Evolutionary conservation across 2,888 invertebrate genomes (phyloP).

Genomic region (Anarsia innoxiella): DNA sequence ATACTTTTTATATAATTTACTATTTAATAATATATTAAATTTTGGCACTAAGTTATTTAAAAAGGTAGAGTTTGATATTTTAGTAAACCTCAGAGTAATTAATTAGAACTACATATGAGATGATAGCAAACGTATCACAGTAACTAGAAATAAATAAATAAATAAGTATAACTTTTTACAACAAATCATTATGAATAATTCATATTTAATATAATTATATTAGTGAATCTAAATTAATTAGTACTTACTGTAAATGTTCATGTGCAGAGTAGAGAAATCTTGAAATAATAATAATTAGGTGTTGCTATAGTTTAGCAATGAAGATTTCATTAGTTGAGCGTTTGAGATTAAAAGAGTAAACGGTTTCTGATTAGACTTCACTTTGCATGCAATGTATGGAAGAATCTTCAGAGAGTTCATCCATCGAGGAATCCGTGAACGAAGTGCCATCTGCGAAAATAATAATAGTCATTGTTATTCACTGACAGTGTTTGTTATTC

Average conservation of each 20-base stretch:
- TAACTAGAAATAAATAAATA: constrained; percentile 60
- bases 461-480: too few species aligned
- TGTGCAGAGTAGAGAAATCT: too few species aligned
- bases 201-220: too few species aligned
- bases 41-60: constrained; percentile 10
- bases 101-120: background rate
- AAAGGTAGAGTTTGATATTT: background rate
- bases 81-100: background rate
- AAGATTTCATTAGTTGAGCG: too few species aligned
- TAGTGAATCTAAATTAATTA: too few species aligned
- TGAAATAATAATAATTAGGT: too few species aligned
- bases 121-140: constrained; percentile 51
- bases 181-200: constrained; percentile 24
- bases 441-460: constrained; percentile 61
- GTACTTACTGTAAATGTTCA: too few species aligned
- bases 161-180: constrained; percentile 60
- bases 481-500: too few species aligned
- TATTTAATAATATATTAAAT: constrained; percentile 6
- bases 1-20: too few species aligned
- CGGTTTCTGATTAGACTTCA: constrained; percentile 78
- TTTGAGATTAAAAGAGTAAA: too few species aligned
- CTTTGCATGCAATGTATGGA: constrained; percentile 90
- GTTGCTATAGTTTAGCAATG: too few species aligned
- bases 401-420: constrained; percentile 91
- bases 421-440: constrained; percentile 86